These are phyloP conservation scores for Drosophila athabasca DNA, from an alignment of 1,140 invertebrate genomes.

Conservation along the genomic window DNA sequence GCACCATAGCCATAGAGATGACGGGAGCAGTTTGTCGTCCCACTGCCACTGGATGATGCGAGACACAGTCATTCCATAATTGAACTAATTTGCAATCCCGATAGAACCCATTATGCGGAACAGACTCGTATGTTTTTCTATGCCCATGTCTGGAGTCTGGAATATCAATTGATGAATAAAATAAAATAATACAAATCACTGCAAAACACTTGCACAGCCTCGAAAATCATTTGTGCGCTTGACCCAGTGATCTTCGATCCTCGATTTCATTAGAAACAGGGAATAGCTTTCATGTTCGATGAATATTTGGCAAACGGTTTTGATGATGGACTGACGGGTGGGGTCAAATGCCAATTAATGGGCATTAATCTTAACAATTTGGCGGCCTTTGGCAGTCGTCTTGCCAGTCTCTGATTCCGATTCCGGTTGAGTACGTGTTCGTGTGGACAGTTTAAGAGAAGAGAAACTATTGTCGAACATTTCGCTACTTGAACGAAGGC, in stretches of 20 bases:
- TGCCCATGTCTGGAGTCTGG: too few relatives aligned
- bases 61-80: slow-evolving; percentile 3
- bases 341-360: slow-evolving; percentile 41
- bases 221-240: slow-evolving; percentile 2
- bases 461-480: slow-evolving; percentile 43
- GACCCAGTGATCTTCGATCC: slow-evolving; percentile 1
- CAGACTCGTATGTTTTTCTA: neutral
- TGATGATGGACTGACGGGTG: slow-evolving; percentile 27
- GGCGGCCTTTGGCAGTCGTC: neutral
- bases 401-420: too few relatives aligned
- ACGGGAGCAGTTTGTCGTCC: neutral
- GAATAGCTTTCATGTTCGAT: slow-evolving; percentile 21
- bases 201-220: slow-evolving; percentile 1
- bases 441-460: slow-evolving; percentile 35
- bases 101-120: neutral
- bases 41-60: neutral
- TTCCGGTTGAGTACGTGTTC: slow-evolving; percentile 12
- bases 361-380: slow-evolving; percentile 26
- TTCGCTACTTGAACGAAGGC: slow-evolving; percentile 54
- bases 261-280: slow-evolving; percentile 1
- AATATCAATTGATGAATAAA: too few relatives aligned
- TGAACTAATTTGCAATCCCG: slow-evolving; percentile 10
- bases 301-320: slow-evolving; percentile 17
- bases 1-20: neutral
- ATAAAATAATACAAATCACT: too few relatives aligned